phyloP scores from a whole-genome alignment of 2,888 invertebrate genomes.

The Agonum fuliginosum region DNA sequence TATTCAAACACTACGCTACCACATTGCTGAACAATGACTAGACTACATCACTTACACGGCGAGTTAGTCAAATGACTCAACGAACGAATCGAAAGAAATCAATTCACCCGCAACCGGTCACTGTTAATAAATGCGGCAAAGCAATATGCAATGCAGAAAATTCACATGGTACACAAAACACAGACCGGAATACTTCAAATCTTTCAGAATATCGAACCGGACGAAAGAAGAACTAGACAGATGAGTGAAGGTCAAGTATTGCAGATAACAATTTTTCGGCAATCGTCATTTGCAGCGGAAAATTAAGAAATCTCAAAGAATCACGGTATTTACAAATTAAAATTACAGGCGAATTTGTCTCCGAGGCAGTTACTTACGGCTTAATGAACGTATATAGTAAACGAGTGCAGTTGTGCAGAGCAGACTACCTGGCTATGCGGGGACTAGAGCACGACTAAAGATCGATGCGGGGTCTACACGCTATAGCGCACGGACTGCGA shows the following conservation, averaged over 20 bases:
- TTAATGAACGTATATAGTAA: constrained; percentile 55
- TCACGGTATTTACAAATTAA: constrained; percentile 3
- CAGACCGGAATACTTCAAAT: constrained; percentile 38
- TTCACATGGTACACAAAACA: constrained; percentile 21
- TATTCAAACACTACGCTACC: constrained; percentile 23
- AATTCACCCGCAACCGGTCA: constrained; percentile 15
- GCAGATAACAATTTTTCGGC: constrained; percentile 48
- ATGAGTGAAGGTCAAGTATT: constrained; percentile 58
- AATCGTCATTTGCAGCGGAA: constrained; percentile 4
- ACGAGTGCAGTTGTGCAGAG: constrained; percentile 59
- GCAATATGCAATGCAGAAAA: constrained; percentile 10
- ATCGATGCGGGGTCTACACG: constrained; percentile 71
- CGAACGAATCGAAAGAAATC: constrained; percentile 18
- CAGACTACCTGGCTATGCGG: constrained; percentile 57
- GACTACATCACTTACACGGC: constrained; percentile 47
- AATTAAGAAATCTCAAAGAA: constrained; percentile 2
- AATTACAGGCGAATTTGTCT: constrained; percentile 29
- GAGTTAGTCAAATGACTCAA: constrained; percentile 19
- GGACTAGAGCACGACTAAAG: constrained; percentile 72
- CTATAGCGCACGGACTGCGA: constrained; percentile 69
- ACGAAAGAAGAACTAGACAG: constrained; percentile 42
- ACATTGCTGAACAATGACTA: constrained; percentile 51
- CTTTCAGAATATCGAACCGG: constrained; percentile 43
- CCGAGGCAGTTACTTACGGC: constrained; percentile 56
- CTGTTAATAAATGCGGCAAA: neutral